Evolutionary conservation across 2,113 vertebrate genomes (phyloP).

Genomic region (Dinomys branickii): DNA sequence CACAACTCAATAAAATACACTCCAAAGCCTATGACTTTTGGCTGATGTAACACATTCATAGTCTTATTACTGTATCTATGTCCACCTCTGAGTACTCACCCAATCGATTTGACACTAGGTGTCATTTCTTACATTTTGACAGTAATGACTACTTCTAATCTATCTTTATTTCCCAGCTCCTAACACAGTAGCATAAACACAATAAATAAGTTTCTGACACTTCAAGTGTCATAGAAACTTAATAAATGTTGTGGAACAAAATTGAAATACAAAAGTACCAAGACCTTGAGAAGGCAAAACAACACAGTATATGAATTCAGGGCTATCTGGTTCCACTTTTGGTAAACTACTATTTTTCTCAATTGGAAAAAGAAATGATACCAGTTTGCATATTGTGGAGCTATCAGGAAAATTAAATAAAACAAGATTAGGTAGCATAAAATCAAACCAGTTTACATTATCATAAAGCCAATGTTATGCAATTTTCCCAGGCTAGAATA

Average conservation of each 20-base stretch:
- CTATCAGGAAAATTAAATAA: background rate
- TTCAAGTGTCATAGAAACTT: background rate
- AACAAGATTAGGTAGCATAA: background rate
- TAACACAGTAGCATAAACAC: background rate
- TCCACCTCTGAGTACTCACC: background rate
- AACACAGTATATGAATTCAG: background rate
- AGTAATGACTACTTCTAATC: background rate
- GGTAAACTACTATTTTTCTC: background rate
- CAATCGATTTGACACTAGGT: background rate
- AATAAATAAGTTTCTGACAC: background rate
- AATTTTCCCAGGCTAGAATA: background rate
- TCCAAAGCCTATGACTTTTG: background rate
- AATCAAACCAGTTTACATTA: background rate
- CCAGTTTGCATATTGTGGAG: background rate
- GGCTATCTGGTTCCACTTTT: background rate
- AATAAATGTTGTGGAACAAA: slow-evolving; percentile 23
- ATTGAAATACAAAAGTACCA: background rate
- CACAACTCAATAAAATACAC: background rate
- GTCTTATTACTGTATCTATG: background rate
- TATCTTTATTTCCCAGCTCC: background rate
- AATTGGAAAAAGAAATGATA: background rate
- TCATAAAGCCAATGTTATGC: background rate
- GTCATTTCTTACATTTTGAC: background rate
- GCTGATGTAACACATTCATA: background rate
- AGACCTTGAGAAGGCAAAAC: background rate